Conservation (phyloP, 2,888 invertebrate species). For the Chironomus riparius region DNA sequence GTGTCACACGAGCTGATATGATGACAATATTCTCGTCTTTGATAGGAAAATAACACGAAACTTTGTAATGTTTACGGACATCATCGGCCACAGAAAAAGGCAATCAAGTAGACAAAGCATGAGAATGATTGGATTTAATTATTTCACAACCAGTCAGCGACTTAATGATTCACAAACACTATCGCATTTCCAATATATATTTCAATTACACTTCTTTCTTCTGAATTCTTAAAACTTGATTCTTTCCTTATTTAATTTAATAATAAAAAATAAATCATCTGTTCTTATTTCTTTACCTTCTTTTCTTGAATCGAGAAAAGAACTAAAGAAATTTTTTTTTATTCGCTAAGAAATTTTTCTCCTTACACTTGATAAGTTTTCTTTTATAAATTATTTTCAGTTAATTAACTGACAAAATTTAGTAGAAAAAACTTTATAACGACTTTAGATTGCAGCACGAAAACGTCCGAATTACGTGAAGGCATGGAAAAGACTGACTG, state of each 20-base stretch:
- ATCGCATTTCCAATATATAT: background rate
- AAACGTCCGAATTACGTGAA: background rate
- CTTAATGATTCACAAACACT: background rate
- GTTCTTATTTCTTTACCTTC: background rate
- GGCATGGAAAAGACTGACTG: background rate
- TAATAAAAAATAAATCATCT: background rate
- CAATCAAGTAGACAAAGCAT: background rate
- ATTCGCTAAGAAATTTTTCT: background rate
- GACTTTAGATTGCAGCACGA: background rate
- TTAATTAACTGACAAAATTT: background rate
- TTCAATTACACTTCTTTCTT: constrained; percentile 16
- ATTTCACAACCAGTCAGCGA: constrained; percentile 9
- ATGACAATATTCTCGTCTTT: no score
- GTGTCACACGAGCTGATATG: no score
- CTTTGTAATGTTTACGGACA: background rate
- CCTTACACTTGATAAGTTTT: background rate
- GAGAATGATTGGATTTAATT: constrained; percentile 10
- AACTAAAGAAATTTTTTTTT: background rate
- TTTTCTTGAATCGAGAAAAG: background rate
- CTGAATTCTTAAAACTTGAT: constrained; percentile 1
- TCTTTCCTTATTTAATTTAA: no score
- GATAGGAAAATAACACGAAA: background rate
- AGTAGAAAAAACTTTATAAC: background rate
- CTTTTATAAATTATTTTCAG: background rate
- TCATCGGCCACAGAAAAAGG: background rate